Percentiles rank a stretch among this genome's conserved stretches.
Evolutionary conservation across 2,888 invertebrate species (phyloP).

Genomic region (Caenorhabditis japonica): DNA sequence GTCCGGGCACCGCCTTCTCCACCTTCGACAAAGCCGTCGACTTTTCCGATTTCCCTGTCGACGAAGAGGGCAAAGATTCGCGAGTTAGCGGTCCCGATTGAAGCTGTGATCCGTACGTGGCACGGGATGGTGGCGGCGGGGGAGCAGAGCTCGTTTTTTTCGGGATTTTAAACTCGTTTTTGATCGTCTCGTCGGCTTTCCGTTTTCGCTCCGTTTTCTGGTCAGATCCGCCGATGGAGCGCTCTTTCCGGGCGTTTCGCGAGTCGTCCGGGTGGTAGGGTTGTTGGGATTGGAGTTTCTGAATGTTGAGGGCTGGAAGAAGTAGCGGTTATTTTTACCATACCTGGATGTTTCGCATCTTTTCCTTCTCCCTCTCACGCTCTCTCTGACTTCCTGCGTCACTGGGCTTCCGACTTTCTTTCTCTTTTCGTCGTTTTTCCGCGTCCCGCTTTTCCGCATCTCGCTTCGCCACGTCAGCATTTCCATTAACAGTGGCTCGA

Average conservation of each 20-base stretch:
- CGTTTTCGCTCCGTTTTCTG: too few relatives aligned
- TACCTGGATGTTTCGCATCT: too few relatives aligned
- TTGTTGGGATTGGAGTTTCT: too few relatives aligned
- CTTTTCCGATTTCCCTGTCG: neutral
- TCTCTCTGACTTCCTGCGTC: neutral
- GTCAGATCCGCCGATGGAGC: too few relatives aligned
- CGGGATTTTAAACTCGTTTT: slow-evolving; percentile 5
- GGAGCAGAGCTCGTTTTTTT: slow-evolving; percentile 3
- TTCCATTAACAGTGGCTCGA: neutral
- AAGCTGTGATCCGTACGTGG: neutral
- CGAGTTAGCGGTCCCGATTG: slow-evolving; percentile 6
- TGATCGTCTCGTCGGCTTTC: neutral
- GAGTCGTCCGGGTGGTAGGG: too few relatives aligned
- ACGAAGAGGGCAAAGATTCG: neutral
- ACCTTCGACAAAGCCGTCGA: neutral
- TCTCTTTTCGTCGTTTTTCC: neutral
- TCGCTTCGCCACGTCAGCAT: neutral
- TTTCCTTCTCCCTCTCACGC: slow-evolving; percentile 5
- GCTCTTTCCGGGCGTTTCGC: too few relatives aligned
- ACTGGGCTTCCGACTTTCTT: neutral
- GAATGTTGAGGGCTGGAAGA: too few relatives aligned
- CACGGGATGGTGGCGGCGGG: neutral
- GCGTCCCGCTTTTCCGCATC: slow-evolving; percentile 5
- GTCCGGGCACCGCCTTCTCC: too few relatives aligned
- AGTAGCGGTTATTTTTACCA: too few relatives aligned